phyloP scores from a whole-genome alignment of 2,113 vertebrate species.

The Catharus bicknelli region DNA sequence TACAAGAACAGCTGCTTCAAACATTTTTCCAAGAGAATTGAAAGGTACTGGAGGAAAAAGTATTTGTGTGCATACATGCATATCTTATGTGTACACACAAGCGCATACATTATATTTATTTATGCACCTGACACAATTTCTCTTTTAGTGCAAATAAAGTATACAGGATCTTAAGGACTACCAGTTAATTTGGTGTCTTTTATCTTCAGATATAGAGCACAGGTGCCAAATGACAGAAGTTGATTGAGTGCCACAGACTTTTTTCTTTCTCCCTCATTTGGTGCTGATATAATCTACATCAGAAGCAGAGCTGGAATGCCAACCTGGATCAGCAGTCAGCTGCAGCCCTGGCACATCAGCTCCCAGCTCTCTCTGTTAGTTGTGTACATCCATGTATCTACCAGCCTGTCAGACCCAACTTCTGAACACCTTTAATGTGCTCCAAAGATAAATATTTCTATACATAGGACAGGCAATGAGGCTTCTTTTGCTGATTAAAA shows the following conservation, averaged over 20 bases:
- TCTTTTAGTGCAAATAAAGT: neutral
- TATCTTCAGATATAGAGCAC: neutral
- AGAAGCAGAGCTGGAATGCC: neutral
- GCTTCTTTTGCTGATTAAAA: slow-evolving; percentile 40
- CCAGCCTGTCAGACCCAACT: neutral
- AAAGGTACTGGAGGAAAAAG: neutral
- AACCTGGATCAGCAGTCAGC: neutral
- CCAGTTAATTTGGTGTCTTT: neutral
- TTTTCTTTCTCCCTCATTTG: neutral
- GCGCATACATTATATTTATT: neutral
- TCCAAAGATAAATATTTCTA: slow-evolving; percentile 35
- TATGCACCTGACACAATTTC: neutral
- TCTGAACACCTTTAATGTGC: slow-evolving; percentile 35
- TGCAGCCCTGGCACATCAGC: neutral
- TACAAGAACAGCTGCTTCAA: neutral
- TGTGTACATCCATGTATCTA: neutral
- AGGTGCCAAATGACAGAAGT: neutral
- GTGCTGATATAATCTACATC: neutral
- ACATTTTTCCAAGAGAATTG: neutral
- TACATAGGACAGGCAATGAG: slow-evolving; percentile 33
- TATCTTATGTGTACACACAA: neutral
- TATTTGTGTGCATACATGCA: neutral
- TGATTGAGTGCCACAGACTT: neutral
- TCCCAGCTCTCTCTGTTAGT: neutral
- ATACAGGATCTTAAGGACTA: neutral